Base-by-base conservation (phyloP, 2,888 invertebrate species). In the Acanthosoma haemorrhoidale region DNA sequence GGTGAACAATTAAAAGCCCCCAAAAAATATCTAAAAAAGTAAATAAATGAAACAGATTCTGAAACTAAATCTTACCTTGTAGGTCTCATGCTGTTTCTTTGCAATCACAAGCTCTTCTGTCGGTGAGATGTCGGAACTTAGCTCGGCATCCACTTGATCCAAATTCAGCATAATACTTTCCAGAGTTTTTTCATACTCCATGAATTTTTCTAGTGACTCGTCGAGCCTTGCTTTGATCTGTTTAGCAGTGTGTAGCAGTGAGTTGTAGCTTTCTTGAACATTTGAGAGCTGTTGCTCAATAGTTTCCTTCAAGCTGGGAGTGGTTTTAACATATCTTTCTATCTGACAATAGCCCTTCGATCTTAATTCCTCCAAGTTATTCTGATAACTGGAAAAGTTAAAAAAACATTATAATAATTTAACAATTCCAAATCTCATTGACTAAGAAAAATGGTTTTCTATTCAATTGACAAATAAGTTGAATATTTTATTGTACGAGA, bases 191-290 rank as follows among this genome's bases (percentile, higher is more conserved):
- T 95, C 95, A 77, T 96, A 96, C 78, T 94, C 93, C 78, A 93
- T 90, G 82, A 96, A 97, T 79, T 95, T 95, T 31, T 90, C 88
- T 72, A 95, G 81, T 0, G 95, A 94, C 78, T 96, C 96, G 34
- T 89, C 84, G 34, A 96, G 82, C 38, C 96, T 87, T 75, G 90
- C 89, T 79, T 92, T 91, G 72, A 96, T 96, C 80, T 96, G 95
- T 57, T 92, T 80, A 0, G 95, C 96, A 0, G 95, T 96, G 70
- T 91, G 89, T 39, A 95, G 80, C 8, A 96, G 81, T 0, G 94
- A 93, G 78, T 92, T 89, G 78, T 96, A 96, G 78, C 96, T 96
- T 68, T 96, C 95, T 77, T 93, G 92, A 0, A 96, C 92, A 78
- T 96, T 96, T 77, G 87, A 88, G 64, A 96, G 79, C 79, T 96